phyloP scores from a whole-genome alignment of 1,140 invertebrate genomes.

The Pteromalus puparum region DNA sequence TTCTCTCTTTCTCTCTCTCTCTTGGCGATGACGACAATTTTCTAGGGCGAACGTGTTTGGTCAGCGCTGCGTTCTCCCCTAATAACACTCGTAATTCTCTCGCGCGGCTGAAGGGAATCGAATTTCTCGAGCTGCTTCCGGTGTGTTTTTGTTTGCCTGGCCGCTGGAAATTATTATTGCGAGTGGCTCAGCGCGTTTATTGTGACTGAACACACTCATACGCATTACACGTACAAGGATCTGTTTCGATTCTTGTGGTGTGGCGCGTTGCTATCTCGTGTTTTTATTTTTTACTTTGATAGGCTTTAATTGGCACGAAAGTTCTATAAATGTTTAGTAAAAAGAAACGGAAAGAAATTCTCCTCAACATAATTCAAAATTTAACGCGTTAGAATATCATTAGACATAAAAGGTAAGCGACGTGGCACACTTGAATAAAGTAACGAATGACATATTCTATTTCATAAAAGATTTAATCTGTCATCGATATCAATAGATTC shows the following conservation, averaged over 20 bases:
- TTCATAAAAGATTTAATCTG: no score
- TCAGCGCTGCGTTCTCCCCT: neutral
- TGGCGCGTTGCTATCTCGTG: neutral
- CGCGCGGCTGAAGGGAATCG: conserved; percentile 5
- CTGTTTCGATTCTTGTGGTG: neutral
- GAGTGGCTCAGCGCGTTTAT: neutral
- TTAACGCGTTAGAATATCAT: no score
- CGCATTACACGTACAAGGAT: neutral
- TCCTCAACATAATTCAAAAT: no score
- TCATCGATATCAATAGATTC: neutral
- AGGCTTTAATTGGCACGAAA: neutral
- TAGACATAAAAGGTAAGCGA: no score
- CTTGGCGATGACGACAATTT: neutral
- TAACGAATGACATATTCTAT: no score
- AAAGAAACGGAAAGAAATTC: no score
- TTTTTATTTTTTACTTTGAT: neutral
- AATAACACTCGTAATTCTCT: conserved; percentile 34
- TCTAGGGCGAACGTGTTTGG: neutral
- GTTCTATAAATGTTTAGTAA: no score
- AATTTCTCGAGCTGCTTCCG: neutral
- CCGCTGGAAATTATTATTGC: neutral
- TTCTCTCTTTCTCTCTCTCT: neutral
- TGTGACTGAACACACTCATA: neutral
- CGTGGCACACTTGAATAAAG: no score
- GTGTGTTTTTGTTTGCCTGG: neutral